These are phyloP conservation scores for Zaprionus davidi DNA, from an alignment of 1,140 invertebrate species.

Conservation along the genomic window DNA sequence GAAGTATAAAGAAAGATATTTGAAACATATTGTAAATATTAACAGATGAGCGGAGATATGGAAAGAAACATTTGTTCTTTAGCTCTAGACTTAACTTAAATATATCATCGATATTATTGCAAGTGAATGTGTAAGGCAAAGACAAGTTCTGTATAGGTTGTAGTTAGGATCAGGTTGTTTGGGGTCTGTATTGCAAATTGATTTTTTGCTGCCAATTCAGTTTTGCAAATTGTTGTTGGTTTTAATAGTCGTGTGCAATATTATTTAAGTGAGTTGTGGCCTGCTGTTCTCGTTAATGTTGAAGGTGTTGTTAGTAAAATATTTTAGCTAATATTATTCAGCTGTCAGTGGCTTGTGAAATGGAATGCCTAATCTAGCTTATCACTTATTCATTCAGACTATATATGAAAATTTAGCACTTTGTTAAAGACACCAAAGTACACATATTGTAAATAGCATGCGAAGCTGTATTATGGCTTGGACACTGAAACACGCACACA, in stretches of 20 bases:
- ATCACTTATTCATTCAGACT: conserved; percentile 27
- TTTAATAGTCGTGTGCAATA: not conserved
- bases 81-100: no score
- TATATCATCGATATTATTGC: not conserved
- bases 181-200: not conserved
- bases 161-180: not conserved
- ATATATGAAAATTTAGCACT: conserved; percentile 40
- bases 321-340: conserved; percentile 17
- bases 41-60: no score
- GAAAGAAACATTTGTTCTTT: no score
- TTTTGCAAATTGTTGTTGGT: not conserved
- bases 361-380: conserved; percentile 41
- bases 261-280: not conserved
- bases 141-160: not conserved
- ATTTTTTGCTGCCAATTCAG: not conserved
- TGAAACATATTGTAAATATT: not conserved
- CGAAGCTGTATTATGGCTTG: conserved; percentile 33
- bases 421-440: conserved; percentile 34
- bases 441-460: conserved; percentile 41
- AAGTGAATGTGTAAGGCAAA: not conserved
- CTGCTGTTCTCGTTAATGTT: not conserved
- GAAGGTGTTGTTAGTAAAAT: not conserved
- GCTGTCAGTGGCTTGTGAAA: conserved; percentile 46
- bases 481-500: conserved; percentile 1
- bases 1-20: not conserved